Percentiles rank a stretch among this genome's conserved stretches.
phyloP scores from a whole-genome alignment of 2,113 vertebrate species.

The Rhineura floridana region DNA sequence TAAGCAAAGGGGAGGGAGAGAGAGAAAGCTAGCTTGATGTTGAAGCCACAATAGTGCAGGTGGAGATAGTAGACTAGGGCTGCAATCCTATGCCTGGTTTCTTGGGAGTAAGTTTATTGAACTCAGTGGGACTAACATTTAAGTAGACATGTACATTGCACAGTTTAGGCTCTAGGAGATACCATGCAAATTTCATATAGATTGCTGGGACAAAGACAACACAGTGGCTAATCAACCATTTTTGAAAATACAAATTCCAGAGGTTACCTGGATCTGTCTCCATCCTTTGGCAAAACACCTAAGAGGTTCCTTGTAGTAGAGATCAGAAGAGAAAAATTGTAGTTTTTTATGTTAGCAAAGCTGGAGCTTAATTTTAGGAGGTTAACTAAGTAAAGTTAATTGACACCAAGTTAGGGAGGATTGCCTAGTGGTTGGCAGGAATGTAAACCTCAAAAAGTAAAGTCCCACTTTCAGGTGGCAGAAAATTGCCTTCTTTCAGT shows the following conservation, averaged over 20 bases:
- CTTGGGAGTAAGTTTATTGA: neutral
- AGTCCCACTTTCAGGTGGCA: neutral
- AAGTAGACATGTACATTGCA: neutral
- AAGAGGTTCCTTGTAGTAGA: neutral
- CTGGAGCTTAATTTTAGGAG: neutral
- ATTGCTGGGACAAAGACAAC: neutral
- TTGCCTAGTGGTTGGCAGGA: neutral
- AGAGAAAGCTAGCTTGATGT: neutral
- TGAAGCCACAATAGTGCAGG: neutral
- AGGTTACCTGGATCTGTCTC: neutral
- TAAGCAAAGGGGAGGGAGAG: neutral
- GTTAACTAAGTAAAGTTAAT: neutral
- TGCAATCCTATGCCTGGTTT: neutral
- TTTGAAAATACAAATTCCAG: neutral
- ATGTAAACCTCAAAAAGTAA: neutral
- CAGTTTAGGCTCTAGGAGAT: neutral
- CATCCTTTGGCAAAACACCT: neutral
- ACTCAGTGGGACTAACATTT: neutral
- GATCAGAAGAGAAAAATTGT: neutral
- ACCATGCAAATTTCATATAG: neutral
- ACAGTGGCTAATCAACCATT: neutral
- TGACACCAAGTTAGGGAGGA: neutral
- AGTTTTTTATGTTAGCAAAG: neutral
- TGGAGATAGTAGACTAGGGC: neutral
- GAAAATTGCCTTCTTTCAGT: neutral